These are phyloP conservation scores for Altica lythri DNA, from an alignment of 2,888 invertebrate genomes.

Conservation along the genomic window DNA sequence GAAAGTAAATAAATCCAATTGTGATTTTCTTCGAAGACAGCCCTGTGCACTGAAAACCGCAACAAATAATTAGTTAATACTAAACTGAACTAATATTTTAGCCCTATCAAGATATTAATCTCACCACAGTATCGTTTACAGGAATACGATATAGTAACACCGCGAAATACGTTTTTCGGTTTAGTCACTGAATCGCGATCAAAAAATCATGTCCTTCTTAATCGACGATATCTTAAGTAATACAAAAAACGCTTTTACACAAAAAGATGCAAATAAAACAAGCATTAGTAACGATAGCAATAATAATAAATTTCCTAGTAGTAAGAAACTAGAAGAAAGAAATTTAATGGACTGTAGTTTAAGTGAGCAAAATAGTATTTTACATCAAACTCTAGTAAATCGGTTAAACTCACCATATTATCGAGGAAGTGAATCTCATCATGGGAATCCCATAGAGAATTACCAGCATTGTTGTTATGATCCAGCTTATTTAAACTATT, in stretches of 20 bases:
- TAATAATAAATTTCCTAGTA: too few relatives aligned
- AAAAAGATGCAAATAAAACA: not conserved
- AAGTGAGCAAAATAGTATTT: slow-evolving; percentile 18
- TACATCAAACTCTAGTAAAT: slow-evolving; percentile 19
- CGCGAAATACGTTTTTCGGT: slow-evolving; percentile 13
- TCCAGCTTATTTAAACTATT: slow-evolving; percentile 18
- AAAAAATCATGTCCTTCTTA: slow-evolving; percentile 17
- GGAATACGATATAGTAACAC: slow-evolving; percentile 8
- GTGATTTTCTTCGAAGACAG: not conserved
- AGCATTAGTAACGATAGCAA: too few relatives aligned
- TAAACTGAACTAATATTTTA: slow-evolving; percentile 16
- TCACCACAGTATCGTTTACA: slow-evolving; percentile 13
- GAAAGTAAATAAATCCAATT: not conserved
- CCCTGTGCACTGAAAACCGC: slow-evolving; percentile 18
- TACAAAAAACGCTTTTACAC: not conserved
- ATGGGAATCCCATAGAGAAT: slow-evolving; percentile 4
- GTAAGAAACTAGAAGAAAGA: not conserved
- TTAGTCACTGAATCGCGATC: slow-evolving; percentile 1
- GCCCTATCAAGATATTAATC: slow-evolving; percentile 19
- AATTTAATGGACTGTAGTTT: slow-evolving; percentile 3
- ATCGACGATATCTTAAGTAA: slow-evolving; percentile 15
- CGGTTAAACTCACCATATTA: slow-evolving; percentile 13
- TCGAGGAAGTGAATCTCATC: slow-evolving; percentile 10
- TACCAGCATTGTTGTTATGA: slow-evolving; percentile 19
- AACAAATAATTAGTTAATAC: slow-evolving; percentile 23